Base-by-base conservation (phyloP, 2,797 vertebrate species). In the Cryptoblepharus egeriae region DNA sequence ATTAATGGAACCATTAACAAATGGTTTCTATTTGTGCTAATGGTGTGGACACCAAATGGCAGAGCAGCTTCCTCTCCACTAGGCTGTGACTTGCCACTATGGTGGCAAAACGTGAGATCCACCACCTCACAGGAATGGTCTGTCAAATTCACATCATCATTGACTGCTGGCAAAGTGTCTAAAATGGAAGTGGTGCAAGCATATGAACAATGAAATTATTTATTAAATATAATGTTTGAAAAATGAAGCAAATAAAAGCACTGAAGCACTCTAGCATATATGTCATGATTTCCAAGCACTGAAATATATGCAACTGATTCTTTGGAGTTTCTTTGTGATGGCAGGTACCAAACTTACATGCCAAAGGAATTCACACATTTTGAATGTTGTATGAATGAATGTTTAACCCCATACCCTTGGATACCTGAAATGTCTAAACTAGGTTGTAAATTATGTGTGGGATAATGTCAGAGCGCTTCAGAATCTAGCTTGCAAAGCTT, bases 401-500 rank as follows among this genome's bases (percentile, higher is more conserved):
- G n/a, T n/a, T n/a, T 35, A 45, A 42, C 35, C 69, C 61, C 37
- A 83, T 49, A 57, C 61, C 35, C 52, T 49, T 6, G 37, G 37
- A 13, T 30, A 68, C 9, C 39, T 75, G 67, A 58, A 42, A 60
- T 28, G 61, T 82, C 35, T 83, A 77, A 77, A 72, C 45, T 20
- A 7, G 35, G 42, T 37, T 84, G 11, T 79, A 79, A 67, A 65
- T 74, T 58, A 63, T 70, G 42, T 12, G 30, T 61, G 16, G 30
- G 63, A 52, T n/a, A 30, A 32, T 78, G 76, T n/a, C 82, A 67
- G 35, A 58, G 7, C 61, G 60, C 15, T 24, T 55, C 69, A 67
- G 12, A 84, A 74, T 49, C 68, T 58, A n/a, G 39, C 52, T n/a
- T 79, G 39, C 24, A 75, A 77, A 77, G 22, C 11, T 73, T 60